These are phyloP conservation scores for Cyanoderma ruficeps DNA, from an alignment of 2,113 vertebrate species.

Conservation along the genomic window DNA sequence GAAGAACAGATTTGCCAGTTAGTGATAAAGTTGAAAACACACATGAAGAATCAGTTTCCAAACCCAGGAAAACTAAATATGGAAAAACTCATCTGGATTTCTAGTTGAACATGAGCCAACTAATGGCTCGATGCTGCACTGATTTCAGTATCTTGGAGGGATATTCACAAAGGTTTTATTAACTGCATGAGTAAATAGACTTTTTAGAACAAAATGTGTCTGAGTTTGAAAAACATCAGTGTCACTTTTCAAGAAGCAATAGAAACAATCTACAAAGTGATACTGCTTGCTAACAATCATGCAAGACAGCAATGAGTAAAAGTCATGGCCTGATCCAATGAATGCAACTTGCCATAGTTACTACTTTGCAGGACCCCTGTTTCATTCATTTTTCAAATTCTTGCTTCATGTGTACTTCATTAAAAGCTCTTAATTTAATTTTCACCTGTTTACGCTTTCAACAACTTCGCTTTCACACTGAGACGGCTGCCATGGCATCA, in stretches of 20 bases:
- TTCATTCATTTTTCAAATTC: background rate
- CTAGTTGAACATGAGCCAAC: background rate
- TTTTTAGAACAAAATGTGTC: background rate
- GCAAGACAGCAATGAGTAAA: background rate
- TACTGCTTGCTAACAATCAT: background rate
- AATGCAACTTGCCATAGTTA: background rate
- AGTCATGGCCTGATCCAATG: background rate
- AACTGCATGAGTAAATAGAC: background rate
- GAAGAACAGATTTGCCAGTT: background rate
- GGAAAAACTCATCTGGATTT: background rate
- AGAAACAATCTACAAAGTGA: background rate
- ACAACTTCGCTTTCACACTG: background rate
- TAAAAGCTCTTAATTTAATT: slow-evolving; percentile 50
- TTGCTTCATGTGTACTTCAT: background rate
- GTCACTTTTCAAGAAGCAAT: background rate
- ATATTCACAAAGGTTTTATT: background rate
- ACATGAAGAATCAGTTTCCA: background rate
- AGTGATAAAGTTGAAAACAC: background rate
- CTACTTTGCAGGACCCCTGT: background rate
- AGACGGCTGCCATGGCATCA: background rate
- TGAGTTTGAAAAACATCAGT: background rate
- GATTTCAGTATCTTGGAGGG: background rate
- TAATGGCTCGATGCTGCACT: background rate
- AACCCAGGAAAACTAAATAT: background rate
- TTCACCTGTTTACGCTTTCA: slow-evolving; percentile 39